Percentiles rank a stretch among this genome's conserved stretches.
phyloP scores from a whole-genome alignment of 2,888 invertebrate genomes.

The Acanthopleura granulata region DNA sequence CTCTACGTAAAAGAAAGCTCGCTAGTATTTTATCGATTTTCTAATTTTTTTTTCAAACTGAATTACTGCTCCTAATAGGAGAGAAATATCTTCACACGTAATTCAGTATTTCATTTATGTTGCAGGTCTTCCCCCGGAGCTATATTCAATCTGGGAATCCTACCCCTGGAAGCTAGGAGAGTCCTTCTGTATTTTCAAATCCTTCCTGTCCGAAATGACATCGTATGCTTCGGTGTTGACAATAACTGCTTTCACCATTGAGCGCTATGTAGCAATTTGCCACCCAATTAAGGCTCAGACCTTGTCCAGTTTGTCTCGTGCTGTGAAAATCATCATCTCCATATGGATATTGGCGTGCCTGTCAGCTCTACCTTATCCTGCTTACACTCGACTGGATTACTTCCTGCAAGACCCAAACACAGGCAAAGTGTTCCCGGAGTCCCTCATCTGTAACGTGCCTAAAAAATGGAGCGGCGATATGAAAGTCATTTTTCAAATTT shows the following conservation, averaged over 20 bases:
- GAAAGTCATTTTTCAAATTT: conserved; percentile 79
- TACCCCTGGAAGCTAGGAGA: conserved; percentile 69
- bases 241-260: conserved; percentile 91
- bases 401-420: conserved; percentile 33
- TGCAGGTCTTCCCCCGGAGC: conserved; percentile 69
- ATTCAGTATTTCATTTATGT: conserved; percentile 15
- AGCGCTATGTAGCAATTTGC: conserved; percentile 89
- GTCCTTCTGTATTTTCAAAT: conserved; percentile 68
- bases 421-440: conserved; percentile 40
- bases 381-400: conserved; percentile 51
- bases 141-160: conserved; percentile 69
- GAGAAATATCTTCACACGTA: too few relatives aligned
- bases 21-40: too few relatives aligned
- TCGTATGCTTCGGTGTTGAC: conserved; percentile 91
- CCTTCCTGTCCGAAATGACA: conserved; percentile 73
- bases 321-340: conserved; percentile 81
- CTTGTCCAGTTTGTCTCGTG: conserved; percentile 85
- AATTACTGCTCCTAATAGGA: too few relatives aligned
- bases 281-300: conserved; percentile 86
- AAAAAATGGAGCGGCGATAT: conserved; percentile 36
- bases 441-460: conserved; percentile 54
- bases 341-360: conserved; percentile 83
- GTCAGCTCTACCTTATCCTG: conserved; percentile 73
- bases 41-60: too few relatives aligned
- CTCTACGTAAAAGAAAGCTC: too few relatives aligned